Conservation (phyloP, 2,797 vertebrate genomes). For the Cuniculus paca region DNA sequence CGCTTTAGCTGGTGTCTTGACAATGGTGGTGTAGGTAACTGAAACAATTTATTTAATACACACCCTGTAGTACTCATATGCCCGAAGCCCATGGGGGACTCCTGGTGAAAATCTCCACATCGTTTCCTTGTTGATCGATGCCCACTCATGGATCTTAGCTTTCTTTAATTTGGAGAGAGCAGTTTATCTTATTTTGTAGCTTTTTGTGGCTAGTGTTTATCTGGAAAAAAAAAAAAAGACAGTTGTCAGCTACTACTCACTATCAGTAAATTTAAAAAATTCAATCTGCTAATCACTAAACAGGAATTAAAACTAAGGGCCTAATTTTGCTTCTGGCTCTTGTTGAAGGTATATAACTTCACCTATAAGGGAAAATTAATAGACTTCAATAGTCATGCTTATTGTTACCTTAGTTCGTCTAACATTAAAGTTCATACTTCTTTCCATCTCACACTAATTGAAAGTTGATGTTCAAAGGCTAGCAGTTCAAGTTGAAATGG, state of each 20-base stretch:
- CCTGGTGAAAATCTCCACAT: slow-evolving; percentile 90
- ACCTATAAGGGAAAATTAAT: slow-evolving; percentile 52
- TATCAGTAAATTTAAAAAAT: neutral
- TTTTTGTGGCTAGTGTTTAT: slow-evolving; percentile 35
- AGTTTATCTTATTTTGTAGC: slow-evolving; percentile 39
- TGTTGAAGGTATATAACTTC: neutral
- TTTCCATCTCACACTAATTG: neutral
- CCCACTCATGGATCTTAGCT: slow-evolving; percentile 91
- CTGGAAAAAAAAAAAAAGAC: neutral
- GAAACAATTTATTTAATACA: slow-evolving; percentile 93
- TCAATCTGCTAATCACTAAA: slow-evolving; percentile 1
- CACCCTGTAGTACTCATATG: slow-evolving; percentile 86
- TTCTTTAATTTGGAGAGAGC: slow-evolving; percentile 61
- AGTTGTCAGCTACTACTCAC: slow-evolving; percentile 10
- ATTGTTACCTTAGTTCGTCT: neutral
- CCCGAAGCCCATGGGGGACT: slow-evolving; percentile 87
- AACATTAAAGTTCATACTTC: neutral
- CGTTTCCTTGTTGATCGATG: slow-evolving; percentile 90
- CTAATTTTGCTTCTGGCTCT: slow-evolving; percentile 48
- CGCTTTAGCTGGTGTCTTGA: slow-evolving; percentile 97
- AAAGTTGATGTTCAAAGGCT: slow-evolving; percentile 11
- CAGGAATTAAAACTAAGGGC: neutral
- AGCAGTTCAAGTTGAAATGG: neutral
- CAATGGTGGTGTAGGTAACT: slow-evolving; percentile 95
- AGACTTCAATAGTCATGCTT: slow-evolving; percentile 2